Conservation (phyloP, 2,888 invertebrate species). For the Callyntrura sp. region DNA sequence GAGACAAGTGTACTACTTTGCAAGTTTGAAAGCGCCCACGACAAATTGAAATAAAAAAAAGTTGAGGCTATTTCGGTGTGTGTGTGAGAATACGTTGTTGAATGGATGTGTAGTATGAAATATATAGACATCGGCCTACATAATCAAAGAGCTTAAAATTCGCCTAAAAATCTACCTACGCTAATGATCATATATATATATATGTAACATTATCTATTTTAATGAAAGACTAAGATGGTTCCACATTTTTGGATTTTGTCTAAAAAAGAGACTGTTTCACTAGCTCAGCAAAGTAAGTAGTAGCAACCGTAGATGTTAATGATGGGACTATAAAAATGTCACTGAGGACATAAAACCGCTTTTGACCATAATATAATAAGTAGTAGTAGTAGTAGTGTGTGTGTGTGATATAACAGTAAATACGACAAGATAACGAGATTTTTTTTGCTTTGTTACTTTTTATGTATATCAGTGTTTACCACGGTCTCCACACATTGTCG, state of each 20-base stretch:
- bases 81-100: neutral
- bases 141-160: constrained; percentile 15
- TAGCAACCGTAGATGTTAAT: constrained; percentile 67
- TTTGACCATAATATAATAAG: constrained; percentile 2
- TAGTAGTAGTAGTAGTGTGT: constrained; percentile 14
- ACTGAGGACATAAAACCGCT: constrained; percentile 60
- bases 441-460: constrained; percentile 26
- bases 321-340: constrained; percentile 67
- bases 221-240: constrained; percentile 78
- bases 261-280: constrained; percentile 63
- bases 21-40: constrained; percentile 12
- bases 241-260: constrained; percentile 71
- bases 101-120: neutral
- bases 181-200: constrained; percentile 23
- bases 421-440: constrained; percentile 43
- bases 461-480: constrained; percentile 76
- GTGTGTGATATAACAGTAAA: constrained; percentile 52
- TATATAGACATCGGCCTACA: neutral
- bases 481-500: constrained; percentile 83
- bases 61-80: constrained; percentile 30
- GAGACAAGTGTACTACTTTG: constrained; percentile 54
- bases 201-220: constrained; percentile 47
- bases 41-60: neutral
- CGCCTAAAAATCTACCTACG: constrained; percentile 30
- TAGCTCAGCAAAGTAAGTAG: constrained; percentile 72